Evolutionary conservation across 2,797 vertebrate species (phyloP).

Genomic region (Chaetodon trifasciatus): DNA sequence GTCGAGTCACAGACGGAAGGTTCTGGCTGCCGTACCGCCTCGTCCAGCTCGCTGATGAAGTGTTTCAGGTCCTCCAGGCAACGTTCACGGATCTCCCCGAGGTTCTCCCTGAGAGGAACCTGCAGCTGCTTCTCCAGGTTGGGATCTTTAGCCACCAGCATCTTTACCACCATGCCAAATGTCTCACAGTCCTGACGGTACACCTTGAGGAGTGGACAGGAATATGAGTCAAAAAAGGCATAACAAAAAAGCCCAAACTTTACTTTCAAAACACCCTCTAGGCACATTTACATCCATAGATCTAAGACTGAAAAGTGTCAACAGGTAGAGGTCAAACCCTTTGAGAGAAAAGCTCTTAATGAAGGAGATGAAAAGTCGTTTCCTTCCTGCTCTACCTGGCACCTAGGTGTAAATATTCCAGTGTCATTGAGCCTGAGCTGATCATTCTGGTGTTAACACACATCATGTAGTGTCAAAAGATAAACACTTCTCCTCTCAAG

Average conservation of each 20-base stretch:
- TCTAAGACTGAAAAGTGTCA: conserved; percentile 10
- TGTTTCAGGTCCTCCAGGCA: conserved; percentile 95
- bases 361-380: conserved; percentile 39
- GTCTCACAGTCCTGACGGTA: conserved; percentile 98
- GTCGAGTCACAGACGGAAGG: conserved; percentile 61
- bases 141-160: conserved; percentile 97
- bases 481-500: conserved; percentile 65
- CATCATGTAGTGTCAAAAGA: conserved; percentile 58
- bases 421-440: conserved; percentile 37
- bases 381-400: conserved; percentile 73
- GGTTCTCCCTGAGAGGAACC: conserved; percentile 94
- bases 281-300: conserved; percentile 10
- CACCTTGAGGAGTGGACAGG: conserved; percentile 82
- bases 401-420: conserved; percentile 62
- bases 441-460: conserved; percentile 69
- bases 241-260: too few species aligned
- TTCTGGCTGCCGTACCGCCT: conserved; percentile 77
- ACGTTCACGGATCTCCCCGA: conserved; percentile 95
- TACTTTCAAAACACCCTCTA: not conserved
- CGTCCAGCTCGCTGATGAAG: conserved; percentile 89
- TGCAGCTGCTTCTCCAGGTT: conserved; percentile 94
- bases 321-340: conserved; percentile 21
- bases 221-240: not conserved
- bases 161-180: conserved; percentile 98
- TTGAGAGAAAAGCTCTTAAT: conserved; percentile 33